Evolutionary conservation across 2,888 invertebrate species (phyloP), one percentile per base, ranked within the genome.

Genomic region (Drosophila tanythrix): DNA sequence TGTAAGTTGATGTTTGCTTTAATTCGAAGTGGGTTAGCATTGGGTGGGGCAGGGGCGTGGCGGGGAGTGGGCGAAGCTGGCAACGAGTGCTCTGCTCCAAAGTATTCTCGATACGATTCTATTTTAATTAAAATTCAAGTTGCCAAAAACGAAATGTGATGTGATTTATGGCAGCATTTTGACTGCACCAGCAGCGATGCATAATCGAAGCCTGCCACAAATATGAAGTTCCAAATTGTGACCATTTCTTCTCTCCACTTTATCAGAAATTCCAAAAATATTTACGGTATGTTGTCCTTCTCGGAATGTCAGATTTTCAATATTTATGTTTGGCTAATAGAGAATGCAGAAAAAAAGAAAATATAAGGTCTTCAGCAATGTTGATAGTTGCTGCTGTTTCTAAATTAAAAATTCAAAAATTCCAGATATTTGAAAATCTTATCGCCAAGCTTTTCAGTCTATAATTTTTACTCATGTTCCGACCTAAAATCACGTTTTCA

Each of bases 111-210:
- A 82, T 79, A 69, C 69, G 59, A 77, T 85, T 84, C 84, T 87
- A 84, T 87, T 84, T 84, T 88, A 87, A 84, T 84, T 87, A 88
- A 84, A 86, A 77, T 82, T 79, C 67, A 82, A 84, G 79, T 84
- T 82, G 87, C 83, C 83, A 88, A 88, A 80, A 59, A 55, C 58
- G 48, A 61, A 74, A 83, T 88, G 68, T 70, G 63, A 64, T 76
- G 74, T 87, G 89, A 84, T 89, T 84, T 84, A 84, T 88, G 84
- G 59, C 35, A 61, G 46, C 68, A 59, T 53, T 53, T 58, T 27
- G 65, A 55, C 52, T 83, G 83, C 83, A 88, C 71, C 68, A 76
- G 76, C 70, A 35, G 55, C 67, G 33, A 68, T 61, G 50, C 43
- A 65, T n/a, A 53, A 74, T 79, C 76, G 79, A 77, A 74, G 72